Evolutionary conservation across 2,888 invertebrate species (phyloP).

Genomic region (Lissonota sp.): DNA sequence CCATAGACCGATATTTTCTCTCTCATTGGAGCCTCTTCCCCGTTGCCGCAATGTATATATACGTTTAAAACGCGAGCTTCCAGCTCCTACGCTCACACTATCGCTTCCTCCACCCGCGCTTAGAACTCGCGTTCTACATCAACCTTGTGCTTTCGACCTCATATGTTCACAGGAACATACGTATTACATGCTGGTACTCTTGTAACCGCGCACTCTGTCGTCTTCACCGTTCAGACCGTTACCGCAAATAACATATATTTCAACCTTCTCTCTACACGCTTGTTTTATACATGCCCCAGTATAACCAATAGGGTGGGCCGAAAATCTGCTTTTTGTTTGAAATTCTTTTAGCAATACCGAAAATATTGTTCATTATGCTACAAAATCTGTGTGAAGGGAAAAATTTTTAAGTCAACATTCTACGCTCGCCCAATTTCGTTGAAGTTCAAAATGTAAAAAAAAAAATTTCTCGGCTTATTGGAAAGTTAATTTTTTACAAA

Average conservation of each 20-base stretch:
- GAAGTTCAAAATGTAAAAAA: too few relatives aligned
- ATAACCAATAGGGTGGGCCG: too few relatives aligned
- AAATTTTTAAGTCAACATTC: too few relatives aligned
- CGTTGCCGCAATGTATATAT: background rate
- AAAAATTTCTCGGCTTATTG: too few relatives aligned
- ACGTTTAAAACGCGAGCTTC: conserved; percentile 18
- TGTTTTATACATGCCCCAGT: conserved; percentile 2
- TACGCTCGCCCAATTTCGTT: too few relatives aligned
- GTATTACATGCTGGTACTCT: conserved; percentile 24
- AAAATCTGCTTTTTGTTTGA: too few relatives aligned
- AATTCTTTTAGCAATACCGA: too few relatives aligned
- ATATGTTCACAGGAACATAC: conserved; percentile 51
- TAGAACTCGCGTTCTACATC: background rate
- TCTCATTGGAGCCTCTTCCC: conserved; percentile 23
- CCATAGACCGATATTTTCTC: conserved; percentile 53
- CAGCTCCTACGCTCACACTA: conserved; percentile 13
- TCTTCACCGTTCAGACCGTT: conserved; percentile 44
- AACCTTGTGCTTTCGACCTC: conserved; percentile 19
- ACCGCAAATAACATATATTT: background rate
- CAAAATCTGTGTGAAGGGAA: too few relatives aligned
- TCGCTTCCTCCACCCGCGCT: conserved; percentile 31
- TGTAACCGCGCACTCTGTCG: conserved; percentile 43
- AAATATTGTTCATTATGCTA: too few relatives aligned
- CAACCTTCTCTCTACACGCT: conserved; percentile 1
- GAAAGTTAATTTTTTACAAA: too few relatives aligned